Conservation (phyloP, 2,113 vertebrate species). For the Rostratula benghalensis region DNA sequence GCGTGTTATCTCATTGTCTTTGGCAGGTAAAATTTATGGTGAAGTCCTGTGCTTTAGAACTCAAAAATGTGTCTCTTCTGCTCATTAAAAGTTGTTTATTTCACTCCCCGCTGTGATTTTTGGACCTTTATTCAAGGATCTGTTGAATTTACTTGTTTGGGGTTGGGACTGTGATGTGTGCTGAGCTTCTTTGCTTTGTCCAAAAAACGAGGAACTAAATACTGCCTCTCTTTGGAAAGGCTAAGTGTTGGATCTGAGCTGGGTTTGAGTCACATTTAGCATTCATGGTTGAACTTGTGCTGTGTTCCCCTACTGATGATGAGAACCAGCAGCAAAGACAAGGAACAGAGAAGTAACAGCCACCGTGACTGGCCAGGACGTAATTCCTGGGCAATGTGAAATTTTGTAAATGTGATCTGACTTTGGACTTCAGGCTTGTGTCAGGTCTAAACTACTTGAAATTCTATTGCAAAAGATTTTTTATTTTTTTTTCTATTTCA, state of each 20-base stretch:
- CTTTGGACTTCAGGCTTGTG: background rate
- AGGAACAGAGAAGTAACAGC: background rate
- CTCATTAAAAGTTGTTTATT: background rate
- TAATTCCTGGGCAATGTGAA: background rate
- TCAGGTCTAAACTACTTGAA: background rate
- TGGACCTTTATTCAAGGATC: background rate
- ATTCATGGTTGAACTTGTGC: background rate
- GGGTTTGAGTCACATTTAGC: background rate
- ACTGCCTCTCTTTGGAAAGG: background rate
- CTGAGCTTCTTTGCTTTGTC: background rate
- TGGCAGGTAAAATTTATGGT: background rate
- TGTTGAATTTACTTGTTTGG: background rate
- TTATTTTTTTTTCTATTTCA: background rate
- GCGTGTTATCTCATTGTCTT: background rate
- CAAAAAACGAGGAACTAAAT: background rate
- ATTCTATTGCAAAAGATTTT: background rate
- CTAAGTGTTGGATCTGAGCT: background rate
- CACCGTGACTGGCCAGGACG: background rate
- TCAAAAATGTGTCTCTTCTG: background rate
- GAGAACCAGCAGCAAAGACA: background rate
- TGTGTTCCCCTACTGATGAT: background rate
- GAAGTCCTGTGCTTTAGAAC: background rate
- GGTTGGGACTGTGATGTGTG: background rate
- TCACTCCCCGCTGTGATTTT: background rate
- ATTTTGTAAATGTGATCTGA: background rate